Evolutionary conservation across 2,797 vertebrate species (phyloP).

Genomic region (Uromys caudimaculatus): DNA sequence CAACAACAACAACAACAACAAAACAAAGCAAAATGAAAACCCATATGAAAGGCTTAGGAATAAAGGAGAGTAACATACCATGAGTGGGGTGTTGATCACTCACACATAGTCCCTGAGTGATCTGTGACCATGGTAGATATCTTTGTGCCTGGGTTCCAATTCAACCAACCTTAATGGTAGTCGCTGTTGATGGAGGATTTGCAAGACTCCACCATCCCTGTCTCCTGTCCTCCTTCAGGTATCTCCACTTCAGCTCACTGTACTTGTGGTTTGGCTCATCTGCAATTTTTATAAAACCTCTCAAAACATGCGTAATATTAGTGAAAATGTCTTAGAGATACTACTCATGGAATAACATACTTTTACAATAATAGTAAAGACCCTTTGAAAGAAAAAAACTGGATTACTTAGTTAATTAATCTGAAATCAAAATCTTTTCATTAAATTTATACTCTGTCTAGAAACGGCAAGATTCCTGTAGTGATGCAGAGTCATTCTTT

Average conservation of each 20-base stretch:
- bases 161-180: not conserved
- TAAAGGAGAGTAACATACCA: not conserved
- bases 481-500: not conserved
- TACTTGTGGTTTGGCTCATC: not conserved
- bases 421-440: not conserved
- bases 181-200: not conserved
- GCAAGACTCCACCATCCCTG: not conserved
- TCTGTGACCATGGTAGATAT: not conserved
- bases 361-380: not conserved
- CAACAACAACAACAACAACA: not conserved
- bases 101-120: not conserved
- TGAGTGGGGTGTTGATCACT: not conserved
- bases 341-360: not conserved
- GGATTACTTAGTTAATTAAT: not conserved
- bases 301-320: not conserved
- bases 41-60: not conserved
- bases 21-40: too few species aligned
- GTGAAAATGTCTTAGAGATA: not conserved
- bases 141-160: not conserved
- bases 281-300: not conserved
- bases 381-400: not conserved
- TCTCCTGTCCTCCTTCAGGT: not conserved
- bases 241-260: not conserved
- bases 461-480: not conserved
- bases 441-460: conserved; percentile 4